These are phyloP conservation scores for Phrynocephalus versicolor DNA, from an alignment of 2,113 vertebrate species.

Conservation along the genomic window DNA sequence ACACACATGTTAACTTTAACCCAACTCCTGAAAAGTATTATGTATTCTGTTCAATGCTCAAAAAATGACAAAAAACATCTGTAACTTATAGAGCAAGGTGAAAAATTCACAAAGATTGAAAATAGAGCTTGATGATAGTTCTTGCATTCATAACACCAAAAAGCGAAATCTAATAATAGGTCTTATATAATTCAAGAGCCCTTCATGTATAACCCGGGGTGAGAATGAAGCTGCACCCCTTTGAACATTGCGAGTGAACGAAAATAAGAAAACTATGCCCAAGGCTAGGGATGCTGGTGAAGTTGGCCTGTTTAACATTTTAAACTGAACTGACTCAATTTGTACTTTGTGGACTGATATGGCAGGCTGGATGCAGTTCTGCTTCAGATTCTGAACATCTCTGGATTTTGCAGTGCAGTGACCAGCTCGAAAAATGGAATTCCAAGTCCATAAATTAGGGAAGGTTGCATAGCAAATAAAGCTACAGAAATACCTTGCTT, in stretches of 20 bases:
- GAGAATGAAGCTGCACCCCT: neutral
- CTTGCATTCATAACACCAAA: neutral
- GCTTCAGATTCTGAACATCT: too few relatives aligned
- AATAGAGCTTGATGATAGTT: neutral
- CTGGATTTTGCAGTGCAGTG: too few relatives aligned
- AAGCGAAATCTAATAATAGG: conserved; percentile 5
- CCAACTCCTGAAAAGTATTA: neutral
- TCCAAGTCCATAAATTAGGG: too few relatives aligned
- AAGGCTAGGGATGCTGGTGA: neutral
- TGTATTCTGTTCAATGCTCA: neutral
- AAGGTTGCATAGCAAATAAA: too few relatives aligned
- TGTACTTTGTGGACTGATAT: neutral
- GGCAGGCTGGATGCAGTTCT: too few relatives aligned
- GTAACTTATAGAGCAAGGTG: neutral
- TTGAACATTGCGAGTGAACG: neutral
- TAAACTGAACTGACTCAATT: neutral
- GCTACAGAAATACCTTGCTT: too few relatives aligned
- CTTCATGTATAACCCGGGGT: neutral
- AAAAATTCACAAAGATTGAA: conserved; percentile 5
- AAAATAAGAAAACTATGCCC: neutral
- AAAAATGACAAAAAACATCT: neutral
- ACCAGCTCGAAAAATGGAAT: too few relatives aligned
- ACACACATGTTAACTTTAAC: neutral
- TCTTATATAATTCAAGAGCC: conserved; percentile 3
- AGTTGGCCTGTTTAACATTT: neutral